phyloP scores from a whole-genome alignment of 2,113 vertebrate species.

The Emydura subglobosa region DNA sequence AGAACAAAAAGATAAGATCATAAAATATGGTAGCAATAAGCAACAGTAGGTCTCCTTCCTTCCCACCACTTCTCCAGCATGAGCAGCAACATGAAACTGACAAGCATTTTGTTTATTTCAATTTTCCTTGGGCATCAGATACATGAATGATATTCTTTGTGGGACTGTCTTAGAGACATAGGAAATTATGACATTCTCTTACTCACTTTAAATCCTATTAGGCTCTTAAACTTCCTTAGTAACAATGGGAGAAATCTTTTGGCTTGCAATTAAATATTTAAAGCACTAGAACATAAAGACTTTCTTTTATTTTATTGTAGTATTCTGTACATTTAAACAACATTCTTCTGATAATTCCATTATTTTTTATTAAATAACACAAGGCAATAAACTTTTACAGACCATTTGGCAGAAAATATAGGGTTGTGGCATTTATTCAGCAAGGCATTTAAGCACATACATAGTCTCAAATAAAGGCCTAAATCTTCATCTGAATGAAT shows the following conservation, averaged over 20 bases:
- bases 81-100: fast-evolving
- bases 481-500: background rate
- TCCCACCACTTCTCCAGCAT: background rate
- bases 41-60: background rate
- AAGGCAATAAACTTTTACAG: background rate
- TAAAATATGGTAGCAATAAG: background rate
- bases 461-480: background rate
- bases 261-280: background rate
- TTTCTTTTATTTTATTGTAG: background rate
- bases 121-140: background rate
- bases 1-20: background rate
- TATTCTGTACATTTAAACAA: background rate
- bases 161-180: background rate
- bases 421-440: background rate
- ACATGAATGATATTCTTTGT: fast-evolving
- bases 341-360: background rate
- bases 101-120: fast-evolving
- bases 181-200: fast-evolving
- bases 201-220: background rate
- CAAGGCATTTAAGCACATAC: background rate
- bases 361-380: background rate
- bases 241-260: background rate
- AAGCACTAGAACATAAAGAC: background rate
- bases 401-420: background rate
- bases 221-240: background rate